phyloP scores from a whole-genome alignment of 1,140 invertebrate species.

The Phymorhynchus buccinoides region DNA sequence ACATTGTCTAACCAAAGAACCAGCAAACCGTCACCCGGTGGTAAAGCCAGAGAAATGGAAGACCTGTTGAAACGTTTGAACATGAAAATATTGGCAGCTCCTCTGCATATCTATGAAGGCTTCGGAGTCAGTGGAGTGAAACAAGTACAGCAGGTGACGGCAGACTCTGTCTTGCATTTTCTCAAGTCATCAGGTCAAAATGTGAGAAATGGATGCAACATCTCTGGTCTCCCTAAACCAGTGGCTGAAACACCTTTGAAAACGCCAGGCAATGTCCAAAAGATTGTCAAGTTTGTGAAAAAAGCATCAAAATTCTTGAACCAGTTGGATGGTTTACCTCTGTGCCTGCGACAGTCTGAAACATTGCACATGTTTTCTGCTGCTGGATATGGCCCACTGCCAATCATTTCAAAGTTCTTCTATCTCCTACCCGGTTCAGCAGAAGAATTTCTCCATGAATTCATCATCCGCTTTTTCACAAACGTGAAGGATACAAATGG shows the following conservation, averaged over 20 bases:
- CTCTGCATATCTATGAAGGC: neutral
- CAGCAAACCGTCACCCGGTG: neutral
- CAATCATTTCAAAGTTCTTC: constrained; percentile 8
- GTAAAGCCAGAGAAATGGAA: neutral
- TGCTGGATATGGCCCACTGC: neutral
- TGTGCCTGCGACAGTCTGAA: constrained; percentile 20
- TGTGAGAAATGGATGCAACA: neutral
- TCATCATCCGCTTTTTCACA: neutral
- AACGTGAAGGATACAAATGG: too few relatives aligned
- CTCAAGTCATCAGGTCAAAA: constrained; percentile 3
- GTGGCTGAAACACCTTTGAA: constrained; percentile 17
- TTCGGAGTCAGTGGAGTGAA: constrained; percentile 15
- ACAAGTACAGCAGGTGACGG: constrained; percentile 12
- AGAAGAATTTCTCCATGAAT: constrained; percentile 21
- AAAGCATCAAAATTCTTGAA: neutral
- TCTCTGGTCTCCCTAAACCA: neutral
- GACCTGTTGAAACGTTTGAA: constrained; percentile 4
- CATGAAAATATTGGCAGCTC: constrained; percentile 21
- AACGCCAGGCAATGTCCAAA: neutral
- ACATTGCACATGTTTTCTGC: constrained; percentile 5
- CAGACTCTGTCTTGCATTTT: neutral
- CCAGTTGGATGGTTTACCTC: neutral
- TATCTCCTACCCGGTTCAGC: neutral
- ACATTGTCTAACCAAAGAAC: neutral
- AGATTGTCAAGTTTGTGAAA: neutral